Base-by-base conservation (phyloP, 2,888 invertebrate species). In the Epirrita christyi region DNA sequence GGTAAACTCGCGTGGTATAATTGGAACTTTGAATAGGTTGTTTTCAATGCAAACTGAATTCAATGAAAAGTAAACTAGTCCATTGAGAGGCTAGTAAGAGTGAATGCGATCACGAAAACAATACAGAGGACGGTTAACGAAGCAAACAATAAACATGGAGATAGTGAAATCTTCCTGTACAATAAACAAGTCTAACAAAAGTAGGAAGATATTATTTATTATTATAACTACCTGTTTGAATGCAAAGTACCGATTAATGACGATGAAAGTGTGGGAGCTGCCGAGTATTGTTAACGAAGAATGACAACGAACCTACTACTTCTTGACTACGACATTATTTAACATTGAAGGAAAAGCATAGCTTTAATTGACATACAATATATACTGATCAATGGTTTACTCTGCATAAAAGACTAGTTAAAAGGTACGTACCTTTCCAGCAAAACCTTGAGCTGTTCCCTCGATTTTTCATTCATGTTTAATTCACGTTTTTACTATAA, bases 381-480 rank as follows among this genome's bases (percentile, higher is more conserved):
- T 21, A 21, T 21, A 40, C 8, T 5, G 6, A 38, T 13, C 13
- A 38, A 13, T 13, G 13, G 38, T 40, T n/a, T 28, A 49, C 28
- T 4, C 28, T n/a, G n/a, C 28, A 28, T 28, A 29, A 29, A 29
- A 5, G 6, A 9, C 32, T 9, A 47, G 42, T 5, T 11, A 14
- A 9, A 1, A 15, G 36, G 0, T 14, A 32, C 21, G 41, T 80
- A 85, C 84, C 84, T 82, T 69, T 78, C 70, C 61, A 83, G 61
- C 56, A 87, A 75, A 68, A 65, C 71, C 59, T 57, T 63, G 44
- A 72, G 72, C 66, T 83, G 82, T 70, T 85, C 85, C 64, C 61
- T 66, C 58, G 71, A 64, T 68, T 61, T 72, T 71, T 81, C 85
- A 69, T 73, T 56, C 84, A 85, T 85, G 57, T 45, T 59, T 40